These are phyloP conservation scores for Ptilodon capucinus DNA, from an alignment of 2,888 invertebrate genomes.

Conservation along the genomic window DNA sequence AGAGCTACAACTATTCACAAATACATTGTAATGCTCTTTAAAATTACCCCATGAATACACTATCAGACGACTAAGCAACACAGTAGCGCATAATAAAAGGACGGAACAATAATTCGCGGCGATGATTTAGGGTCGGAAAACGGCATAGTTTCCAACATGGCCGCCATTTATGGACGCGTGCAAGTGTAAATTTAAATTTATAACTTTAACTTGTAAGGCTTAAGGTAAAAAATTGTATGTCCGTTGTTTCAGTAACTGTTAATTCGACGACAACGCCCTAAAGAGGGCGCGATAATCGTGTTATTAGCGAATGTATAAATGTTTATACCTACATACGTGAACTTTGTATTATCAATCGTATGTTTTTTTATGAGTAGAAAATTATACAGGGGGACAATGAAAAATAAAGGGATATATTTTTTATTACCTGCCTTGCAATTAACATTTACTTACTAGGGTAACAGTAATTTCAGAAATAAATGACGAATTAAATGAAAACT, in stretches of 20 bases:
- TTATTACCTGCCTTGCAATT: conserved; percentile 9
- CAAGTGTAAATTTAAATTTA: conserved; percentile 18
- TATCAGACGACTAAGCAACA: conserved; percentile 40
- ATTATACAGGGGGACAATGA: conserved; percentile 15
- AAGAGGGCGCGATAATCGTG: conserved; percentile 41
- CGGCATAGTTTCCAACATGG: conserved; percentile 41
- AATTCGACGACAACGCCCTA: conserved; percentile 41
- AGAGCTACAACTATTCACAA: conserved; percentile 12
- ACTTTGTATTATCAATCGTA: conserved; percentile 10
- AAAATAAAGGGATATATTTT: conserved; percentile 10
- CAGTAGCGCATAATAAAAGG: conserved; percentile 49
- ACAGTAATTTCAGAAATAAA: not conserved
- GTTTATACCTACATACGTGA: conserved; percentile 28
- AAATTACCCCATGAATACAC: conserved; percentile 29
- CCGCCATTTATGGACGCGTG: conserved; percentile 38
- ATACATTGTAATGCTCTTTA: conserved; percentile 23
- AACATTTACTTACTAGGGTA: not conserved
- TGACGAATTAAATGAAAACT: no score
- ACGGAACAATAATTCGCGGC: conserved; percentile 44
- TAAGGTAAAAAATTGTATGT: conserved; percentile 29
- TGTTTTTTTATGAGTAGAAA: conserved; percentile 17
- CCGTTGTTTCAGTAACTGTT: conserved; percentile 30
- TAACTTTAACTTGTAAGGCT: conserved; percentile 18
- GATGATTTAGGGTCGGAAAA: conserved; percentile 55
- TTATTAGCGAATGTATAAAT: conserved; percentile 34